Conservation (phyloP, 1,140 invertebrate genomes). For the Nasonia giraulti region DNA sequence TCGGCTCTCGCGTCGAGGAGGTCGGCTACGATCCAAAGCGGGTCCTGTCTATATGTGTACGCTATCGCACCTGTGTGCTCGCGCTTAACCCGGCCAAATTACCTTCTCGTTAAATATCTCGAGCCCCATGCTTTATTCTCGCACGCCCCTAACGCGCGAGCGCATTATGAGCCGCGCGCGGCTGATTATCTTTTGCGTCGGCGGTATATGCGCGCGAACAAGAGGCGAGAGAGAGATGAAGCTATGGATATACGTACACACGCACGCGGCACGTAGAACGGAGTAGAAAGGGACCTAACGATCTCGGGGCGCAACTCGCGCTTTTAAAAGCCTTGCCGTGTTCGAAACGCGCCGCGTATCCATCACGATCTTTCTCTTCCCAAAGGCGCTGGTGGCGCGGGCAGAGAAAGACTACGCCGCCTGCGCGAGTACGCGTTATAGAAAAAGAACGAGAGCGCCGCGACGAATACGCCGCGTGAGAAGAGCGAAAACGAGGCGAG, state of each 20-base stretch:
- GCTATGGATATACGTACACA: background rate
- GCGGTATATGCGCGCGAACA: constrained; percentile 41
- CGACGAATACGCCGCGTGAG: background rate
- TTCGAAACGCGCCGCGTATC: constrained; percentile 55
- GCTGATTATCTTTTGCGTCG: constrained; percentile 67
- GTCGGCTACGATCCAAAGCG: background rate
- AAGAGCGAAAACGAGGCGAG: background rate
- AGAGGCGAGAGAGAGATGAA: constrained; percentile 33
- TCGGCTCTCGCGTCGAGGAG: constrained; percentile 1
- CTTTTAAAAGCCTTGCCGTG: constrained; percentile 56
- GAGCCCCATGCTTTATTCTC: constrained; percentile 66
- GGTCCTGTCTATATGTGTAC: constrained; percentile 2
- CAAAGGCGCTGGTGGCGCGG: constrained; percentile 37
- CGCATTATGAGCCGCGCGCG: constrained; percentile 59
- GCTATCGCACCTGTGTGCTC: constrained; percentile 53
- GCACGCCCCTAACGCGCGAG: constrained; percentile 62
- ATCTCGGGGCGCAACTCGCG: constrained; percentile 48
- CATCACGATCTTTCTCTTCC: constrained; percentile 59
- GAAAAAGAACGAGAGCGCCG: background rate
- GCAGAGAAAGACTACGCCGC: background rate
- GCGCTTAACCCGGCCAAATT: constrained; percentile 61
- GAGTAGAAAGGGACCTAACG: constrained; percentile 47
- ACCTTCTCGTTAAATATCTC: constrained; percentile 69
- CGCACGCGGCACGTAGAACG: background rate
- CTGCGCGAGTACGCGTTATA: background rate